These are phyloP conservation scores for Dicerorhinus sumatrensis DNA, from an alignment of 2,113 vertebrate genomes.

Conservation along the genomic window DNA sequence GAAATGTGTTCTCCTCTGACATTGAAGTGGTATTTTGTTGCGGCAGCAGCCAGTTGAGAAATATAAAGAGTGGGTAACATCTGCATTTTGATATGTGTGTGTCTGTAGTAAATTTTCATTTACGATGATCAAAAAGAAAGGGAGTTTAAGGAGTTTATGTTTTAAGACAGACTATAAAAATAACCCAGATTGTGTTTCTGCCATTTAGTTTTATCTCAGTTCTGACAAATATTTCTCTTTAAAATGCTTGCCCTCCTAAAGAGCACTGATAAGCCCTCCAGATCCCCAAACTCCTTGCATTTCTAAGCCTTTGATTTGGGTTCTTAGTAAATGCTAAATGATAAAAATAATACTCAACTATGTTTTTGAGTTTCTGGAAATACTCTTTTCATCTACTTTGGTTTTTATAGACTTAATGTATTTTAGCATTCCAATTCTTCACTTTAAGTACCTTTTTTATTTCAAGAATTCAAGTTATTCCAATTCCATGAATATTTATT, in stretches of 20 bases:
- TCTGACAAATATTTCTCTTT: constrained; percentile 59
- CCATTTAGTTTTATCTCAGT: constrained; percentile 68
- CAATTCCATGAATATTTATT: background rate
- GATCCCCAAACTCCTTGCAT: background rate
- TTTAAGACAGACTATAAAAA: constrained; percentile 65
- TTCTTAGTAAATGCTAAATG: background rate
- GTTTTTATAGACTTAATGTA: constrained; percentile 25
- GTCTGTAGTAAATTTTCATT: constrained; percentile 65
- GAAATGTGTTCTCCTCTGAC: constrained; percentile 38
- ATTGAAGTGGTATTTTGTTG: constrained; percentile 22
- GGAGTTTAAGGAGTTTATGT: constrained; percentile 54
- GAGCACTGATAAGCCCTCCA: constrained; percentile 36
- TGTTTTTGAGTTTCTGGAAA: constrained; percentile 35
- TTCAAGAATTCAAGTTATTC: constrained; percentile 27
- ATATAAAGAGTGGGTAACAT: constrained; percentile 49
- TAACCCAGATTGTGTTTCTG: constrained; percentile 56
- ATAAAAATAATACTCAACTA: constrained; percentile 35
- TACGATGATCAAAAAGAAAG: constrained; percentile 65
- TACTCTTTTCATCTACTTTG: constrained; percentile 43
- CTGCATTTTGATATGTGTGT: constrained; percentile 64
- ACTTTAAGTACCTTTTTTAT: background rate
- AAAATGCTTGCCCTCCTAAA: constrained; percentile 53
- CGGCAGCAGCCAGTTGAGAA: constrained; percentile 38
- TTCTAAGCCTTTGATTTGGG: constrained; percentile 48
- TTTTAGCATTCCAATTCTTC: background rate